Base-by-base conservation (phyloP, 2,113 vertebrate species). In the Epinephelus fuscoguttatus region DNA sequence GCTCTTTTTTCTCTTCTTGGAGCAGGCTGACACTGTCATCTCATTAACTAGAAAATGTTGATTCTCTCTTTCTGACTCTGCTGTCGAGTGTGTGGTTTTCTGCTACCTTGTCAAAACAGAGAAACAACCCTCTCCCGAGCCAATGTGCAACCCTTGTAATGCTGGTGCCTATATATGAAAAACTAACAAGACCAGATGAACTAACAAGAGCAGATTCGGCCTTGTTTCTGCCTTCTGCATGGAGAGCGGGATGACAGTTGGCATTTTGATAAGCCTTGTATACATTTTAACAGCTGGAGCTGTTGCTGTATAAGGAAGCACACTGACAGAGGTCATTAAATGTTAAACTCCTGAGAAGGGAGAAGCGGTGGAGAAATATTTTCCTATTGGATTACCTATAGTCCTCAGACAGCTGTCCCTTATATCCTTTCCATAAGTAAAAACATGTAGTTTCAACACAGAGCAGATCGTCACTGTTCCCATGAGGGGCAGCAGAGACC, bases 21-120 rank as follows among this genome's bases (percentile, higher is more conserved):
- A 8, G 13, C 18, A 56, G 50, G 2, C 70, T 57, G n/a, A 67
- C 50, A 50, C 4, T 70, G 64, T 81, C 66, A 25, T 66, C 79
- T 88, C 68, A 86, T 88, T 86, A 81, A 21, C 21, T 72, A 5
- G 30, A 73, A 40, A 56, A 47, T 3, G 50, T 17, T 66, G 42
- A 75, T 84, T 82, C 47, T 50, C 27, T 66, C 45, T 59, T 76
- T 42, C 30, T 61, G 70, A 53, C 1, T 9, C 18, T 60, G 1
- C 5, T 30, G 15, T 57, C 49, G 27, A 67, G 33, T 25, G n/a
- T 81, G 76, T 60, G 69, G 57, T 17, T 69, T 71, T 62, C 55
- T 80, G 23, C 49, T 12, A 64, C 27, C 18, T 8, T 81, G 69
- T 82, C 80, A 80, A 73, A 76, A 61, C 30, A 68, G 33, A 62